Conservation (phyloP, 1,140 invertebrate species). For the Thereuonema tuberculata region DNA sequence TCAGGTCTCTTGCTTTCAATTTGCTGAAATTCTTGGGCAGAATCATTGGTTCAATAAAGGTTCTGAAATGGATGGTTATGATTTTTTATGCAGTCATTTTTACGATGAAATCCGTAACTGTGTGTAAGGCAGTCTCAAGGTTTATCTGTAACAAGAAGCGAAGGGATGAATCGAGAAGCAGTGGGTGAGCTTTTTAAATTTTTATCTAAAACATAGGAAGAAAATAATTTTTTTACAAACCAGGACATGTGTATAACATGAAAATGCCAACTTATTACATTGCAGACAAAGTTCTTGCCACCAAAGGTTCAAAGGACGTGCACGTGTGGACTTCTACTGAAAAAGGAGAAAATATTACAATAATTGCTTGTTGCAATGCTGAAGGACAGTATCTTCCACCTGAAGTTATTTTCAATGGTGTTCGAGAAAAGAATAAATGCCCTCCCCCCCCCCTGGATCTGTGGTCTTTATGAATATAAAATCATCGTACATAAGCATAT, state of each 20-base stretch:
- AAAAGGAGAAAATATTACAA: constrained; percentile 27
- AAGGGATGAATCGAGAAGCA: not conserved
- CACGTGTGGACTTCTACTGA: constrained; percentile 26
- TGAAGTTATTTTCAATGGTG: not conserved
- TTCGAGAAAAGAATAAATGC: not conserved
- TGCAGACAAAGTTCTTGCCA: constrained; percentile 28
- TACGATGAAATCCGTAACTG: not conserved
- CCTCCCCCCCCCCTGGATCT: not conserved
- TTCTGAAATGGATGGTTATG: not conserved
- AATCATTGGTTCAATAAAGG: not conserved
- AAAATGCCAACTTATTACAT: constrained; percentile 31
- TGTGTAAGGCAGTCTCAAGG: not conserved
- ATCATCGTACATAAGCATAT: not conserved
- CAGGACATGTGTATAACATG: no score
- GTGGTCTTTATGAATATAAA: not conserved
- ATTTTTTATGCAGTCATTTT: not conserved
- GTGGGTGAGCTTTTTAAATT: not conserved
- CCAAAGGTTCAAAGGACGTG: constrained; percentile 28
- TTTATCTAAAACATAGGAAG: not conserved
- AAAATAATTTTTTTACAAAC: no score
- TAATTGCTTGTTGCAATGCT: constrained; percentile 18
- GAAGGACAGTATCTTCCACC: not conserved
- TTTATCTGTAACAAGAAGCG: not conserved
- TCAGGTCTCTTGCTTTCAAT: not conserved
- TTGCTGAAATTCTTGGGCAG: not conserved